These are phyloP conservation scores for Zaprionus capensis DNA, from an alignment of 1,140 invertebrate species.

Conservation along the genomic window DNA sequence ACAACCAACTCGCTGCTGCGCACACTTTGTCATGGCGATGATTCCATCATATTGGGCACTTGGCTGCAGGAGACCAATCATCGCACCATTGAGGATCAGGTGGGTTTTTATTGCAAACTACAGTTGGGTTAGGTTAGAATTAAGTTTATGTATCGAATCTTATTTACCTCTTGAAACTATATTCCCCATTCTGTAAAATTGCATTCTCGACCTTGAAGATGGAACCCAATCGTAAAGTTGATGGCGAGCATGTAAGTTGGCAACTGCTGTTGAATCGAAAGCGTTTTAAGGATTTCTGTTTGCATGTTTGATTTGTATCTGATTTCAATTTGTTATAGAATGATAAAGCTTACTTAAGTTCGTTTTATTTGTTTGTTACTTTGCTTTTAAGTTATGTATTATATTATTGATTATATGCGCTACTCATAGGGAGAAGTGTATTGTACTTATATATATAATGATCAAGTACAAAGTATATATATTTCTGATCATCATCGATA, in stretches of 20 bases:
- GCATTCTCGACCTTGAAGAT: slow-evolving; percentile 85
- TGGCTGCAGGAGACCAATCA: slow-evolving; percentile 98
- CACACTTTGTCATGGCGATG: slow-evolving; percentile 94
- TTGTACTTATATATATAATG: too few species aligned
- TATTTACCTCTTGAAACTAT: slow-evolving; percentile 15
- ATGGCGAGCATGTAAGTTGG: slow-evolving; percentile 90
- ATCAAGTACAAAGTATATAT: too few species aligned
- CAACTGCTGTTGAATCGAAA: neutral
- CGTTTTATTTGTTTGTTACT: neutral
- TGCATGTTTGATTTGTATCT: slow-evolving; percentile 18
- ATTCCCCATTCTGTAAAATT: slow-evolving; percentile 19
- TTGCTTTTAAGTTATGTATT: neutral
- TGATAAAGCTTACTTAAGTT: neutral
- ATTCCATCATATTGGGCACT: slow-evolving; percentile 93
- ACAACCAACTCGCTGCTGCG: slow-evolving; percentile 96
- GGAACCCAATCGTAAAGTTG: slow-evolving; percentile 90
- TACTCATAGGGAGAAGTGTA: too few species aligned
- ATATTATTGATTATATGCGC: too few species aligned
- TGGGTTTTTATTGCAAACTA: slow-evolving; percentile 76
- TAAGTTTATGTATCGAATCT: neutral
- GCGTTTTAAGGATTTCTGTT: slow-evolving; percentile 12
- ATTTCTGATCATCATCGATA: too few species aligned
- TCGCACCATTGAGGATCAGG: slow-evolving; percentile 98
- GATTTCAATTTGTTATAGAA: neutral
- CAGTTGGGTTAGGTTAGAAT: neutral